These are phyloP conservation scores for Phrynosoma blainvillii DNA, from an alignment of 2,113 vertebrate species.

Conservation along the genomic window DNA sequence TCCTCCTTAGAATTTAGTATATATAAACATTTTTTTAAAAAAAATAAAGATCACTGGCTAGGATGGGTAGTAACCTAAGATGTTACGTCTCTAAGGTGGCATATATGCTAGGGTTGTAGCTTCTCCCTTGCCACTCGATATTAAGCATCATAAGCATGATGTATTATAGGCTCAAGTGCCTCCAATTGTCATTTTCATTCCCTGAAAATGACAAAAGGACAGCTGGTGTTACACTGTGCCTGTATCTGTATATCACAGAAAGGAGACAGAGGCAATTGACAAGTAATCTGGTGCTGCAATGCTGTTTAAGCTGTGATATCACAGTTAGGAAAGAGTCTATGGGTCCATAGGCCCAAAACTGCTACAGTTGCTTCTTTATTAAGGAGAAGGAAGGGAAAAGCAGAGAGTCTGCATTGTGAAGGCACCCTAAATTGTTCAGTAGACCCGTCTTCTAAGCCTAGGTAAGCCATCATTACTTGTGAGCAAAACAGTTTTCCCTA, in stretches of 20 bases:
- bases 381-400: no score
- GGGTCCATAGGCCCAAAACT: no score
- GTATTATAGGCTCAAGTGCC: not conserved
- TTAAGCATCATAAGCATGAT: not conserved
- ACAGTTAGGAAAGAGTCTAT: not conserved
- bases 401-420: not conserved
- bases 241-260: not conserved
- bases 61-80: not conserved
- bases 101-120: not conserved
- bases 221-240: not conserved
- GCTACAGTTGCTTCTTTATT: not conserved
- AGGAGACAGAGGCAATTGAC: not conserved
- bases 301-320: not conserved
- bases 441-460: no score
- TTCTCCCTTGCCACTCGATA: not conserved
- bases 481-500: not conserved
- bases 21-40: not conserved
- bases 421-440: not conserved
- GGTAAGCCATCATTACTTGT: not conserved
- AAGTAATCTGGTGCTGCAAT: not conserved
- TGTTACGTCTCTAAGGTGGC: not conserved
- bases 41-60: not conserved
- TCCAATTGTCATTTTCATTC: no score
- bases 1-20: not conserved
- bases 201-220: not conserved